These are phyloP conservation scores for Apis dorsata DNA, from an alignment of 1,140 invertebrate species.

Conservation along the genomic window DNA sequence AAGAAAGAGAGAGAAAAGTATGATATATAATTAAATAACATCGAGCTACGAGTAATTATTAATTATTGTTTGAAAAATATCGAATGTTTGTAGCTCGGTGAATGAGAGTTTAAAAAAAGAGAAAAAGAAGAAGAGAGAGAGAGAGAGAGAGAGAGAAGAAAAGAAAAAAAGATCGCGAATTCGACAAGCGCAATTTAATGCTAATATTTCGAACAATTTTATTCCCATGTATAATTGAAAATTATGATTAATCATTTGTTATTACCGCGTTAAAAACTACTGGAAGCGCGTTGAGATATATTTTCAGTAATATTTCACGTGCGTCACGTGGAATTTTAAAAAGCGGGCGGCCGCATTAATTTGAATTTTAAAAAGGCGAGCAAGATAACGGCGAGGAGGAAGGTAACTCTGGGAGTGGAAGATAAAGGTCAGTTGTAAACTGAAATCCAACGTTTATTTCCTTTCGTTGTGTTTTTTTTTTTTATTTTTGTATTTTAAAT, in stretches of 20 bases:
- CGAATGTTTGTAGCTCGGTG: too few relatives aligned
- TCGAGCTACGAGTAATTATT: too few relatives aligned
- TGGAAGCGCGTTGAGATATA: neutral
- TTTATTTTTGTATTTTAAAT: neutral
- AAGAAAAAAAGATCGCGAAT: neutral
- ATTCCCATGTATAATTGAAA: conserved; percentile 16
- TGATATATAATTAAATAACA: too few relatives aligned
- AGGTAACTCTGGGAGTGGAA: neutral
- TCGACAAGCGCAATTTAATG: neutral
- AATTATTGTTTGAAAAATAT: too few relatives aligned
- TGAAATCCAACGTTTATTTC: too few relatives aligned
- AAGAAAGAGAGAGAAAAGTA: too few relatives aligned
- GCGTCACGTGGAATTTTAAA: neutral
- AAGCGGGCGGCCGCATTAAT: neutral
- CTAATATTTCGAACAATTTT: neutral
- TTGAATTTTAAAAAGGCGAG: conserved; percentile 16
- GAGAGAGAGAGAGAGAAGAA: too few relatives aligned
- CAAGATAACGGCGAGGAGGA: neutral
- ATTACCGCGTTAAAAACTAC: conserved; percentile 1
- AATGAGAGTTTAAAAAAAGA: too few relatives aligned
- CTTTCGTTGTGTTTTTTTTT: neutral
- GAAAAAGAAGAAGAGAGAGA: neutral
- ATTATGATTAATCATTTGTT: conserved; percentile 28
- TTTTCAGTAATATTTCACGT: neutral
- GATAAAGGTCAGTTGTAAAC: neutral